These are phyloP conservation scores for Craniophora ligustri DNA, from an alignment of 2,888 invertebrate genomes.

Conservation along the genomic window DNA sequence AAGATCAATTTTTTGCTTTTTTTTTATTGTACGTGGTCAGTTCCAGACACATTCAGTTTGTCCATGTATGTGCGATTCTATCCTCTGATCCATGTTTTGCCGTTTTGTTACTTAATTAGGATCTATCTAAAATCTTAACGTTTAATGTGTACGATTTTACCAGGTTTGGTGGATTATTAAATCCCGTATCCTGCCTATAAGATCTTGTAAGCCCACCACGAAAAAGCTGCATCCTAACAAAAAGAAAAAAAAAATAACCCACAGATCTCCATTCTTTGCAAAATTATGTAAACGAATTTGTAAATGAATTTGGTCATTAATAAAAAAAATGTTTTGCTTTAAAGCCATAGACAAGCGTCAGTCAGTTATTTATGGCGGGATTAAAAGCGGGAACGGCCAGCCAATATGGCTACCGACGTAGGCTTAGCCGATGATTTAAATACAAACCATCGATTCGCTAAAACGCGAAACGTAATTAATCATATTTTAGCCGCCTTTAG, in stretches of 20 bases:
- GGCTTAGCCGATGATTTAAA: constrained; percentile 83
- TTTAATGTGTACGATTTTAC: background rate
- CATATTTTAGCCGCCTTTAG: constrained; percentile 73
- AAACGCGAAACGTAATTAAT: constrained; percentile 75
- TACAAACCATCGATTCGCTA: constrained; percentile 76
- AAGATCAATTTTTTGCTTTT: no score
- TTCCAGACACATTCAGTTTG: no score
- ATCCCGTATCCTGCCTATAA: background rate
- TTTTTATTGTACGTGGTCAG: no score
- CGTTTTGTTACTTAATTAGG: no score
- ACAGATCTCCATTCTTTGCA: constrained; percentile 8
- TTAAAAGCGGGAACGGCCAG: constrained; percentile 71
- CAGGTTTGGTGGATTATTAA: background rate
- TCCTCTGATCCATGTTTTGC: no score
- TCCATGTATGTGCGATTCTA: no score
- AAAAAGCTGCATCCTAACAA: background rate
- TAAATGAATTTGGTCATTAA: constrained; percentile 36
- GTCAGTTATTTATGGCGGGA: constrained; percentile 80
- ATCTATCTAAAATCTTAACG: background rate
- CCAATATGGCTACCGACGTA: constrained; percentile 73
- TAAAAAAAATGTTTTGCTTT: constrained; percentile 46
- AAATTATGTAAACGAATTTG: constrained; percentile 22
- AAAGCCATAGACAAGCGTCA: constrained; percentile 73
- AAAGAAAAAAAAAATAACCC: constrained; percentile 4
- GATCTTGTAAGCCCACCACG: background rate